phyloP scores from a whole-genome alignment of 2,797 vertebrate genomes.

The Xerus rutilus region DNA sequence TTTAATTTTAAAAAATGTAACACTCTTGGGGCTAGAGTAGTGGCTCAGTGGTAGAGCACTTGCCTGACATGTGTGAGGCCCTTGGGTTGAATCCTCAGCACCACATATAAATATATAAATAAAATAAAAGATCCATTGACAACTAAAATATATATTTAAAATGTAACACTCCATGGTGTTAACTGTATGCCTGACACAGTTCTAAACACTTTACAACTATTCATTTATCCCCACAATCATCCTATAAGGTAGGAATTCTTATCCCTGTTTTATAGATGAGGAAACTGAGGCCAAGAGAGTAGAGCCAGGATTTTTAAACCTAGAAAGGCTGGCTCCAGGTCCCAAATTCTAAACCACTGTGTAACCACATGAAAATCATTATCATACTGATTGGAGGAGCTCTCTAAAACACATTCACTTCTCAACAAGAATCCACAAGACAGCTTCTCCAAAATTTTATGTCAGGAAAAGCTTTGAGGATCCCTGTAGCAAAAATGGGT shows the following conservation, averaged over 20 bases:
- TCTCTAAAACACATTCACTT: slow-evolving; percentile 11
- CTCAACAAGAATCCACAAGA: neutral
- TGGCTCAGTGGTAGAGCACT: too few species aligned
- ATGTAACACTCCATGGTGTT: neutral
- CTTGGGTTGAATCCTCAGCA: too few species aligned
- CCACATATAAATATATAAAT: too few species aligned
- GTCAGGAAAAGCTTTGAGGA: neutral
- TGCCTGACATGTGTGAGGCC: too few species aligned
- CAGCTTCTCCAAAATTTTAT: neutral
- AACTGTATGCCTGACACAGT: neutral
- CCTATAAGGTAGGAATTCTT: slow-evolving; percentile 19
- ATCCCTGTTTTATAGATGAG: slow-evolving; percentile 2
- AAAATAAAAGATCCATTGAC: too few species aligned
- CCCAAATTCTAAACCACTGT: neutral
- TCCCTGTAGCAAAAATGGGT: slow-evolving; percentile 18
- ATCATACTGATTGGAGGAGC: neutral
- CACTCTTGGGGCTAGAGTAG: neutral
- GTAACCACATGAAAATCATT: neutral
- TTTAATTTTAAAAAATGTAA: slow-evolving; percentile 48
- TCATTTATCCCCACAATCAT: neutral
- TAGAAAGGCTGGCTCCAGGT: neutral
- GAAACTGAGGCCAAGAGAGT: slow-evolving; percentile 6
- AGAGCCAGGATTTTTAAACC: neutral
- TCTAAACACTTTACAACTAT: slow-evolving; percentile 51
- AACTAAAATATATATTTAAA: neutral